Evolutionary conservation across 1,140 invertebrate genomes (phyloP).

Genomic region (Melipona quadrifasciata): DNA sequence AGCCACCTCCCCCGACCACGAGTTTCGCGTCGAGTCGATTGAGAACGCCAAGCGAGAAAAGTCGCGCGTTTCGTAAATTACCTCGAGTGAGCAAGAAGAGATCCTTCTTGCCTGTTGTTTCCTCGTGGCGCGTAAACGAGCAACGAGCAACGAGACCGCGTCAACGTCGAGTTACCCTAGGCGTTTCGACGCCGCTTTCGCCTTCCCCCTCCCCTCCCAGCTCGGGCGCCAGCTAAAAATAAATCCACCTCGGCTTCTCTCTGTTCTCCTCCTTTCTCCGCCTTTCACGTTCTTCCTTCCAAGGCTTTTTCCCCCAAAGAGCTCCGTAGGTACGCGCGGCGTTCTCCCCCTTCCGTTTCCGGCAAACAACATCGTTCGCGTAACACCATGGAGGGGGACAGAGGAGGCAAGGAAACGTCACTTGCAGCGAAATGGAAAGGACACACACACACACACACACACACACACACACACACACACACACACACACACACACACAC

Average conservation of each 20-base stretch:
- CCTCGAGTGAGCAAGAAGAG: not conserved
- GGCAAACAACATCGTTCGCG: not conserved
- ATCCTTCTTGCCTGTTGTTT: not conserved
- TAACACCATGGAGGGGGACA: not conserved
- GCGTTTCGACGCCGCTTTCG: not conserved
- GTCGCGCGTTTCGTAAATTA: not conserved
- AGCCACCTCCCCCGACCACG: not conserved
- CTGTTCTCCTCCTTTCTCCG: not conserved
- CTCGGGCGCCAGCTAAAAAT: constrained; percentile 36
- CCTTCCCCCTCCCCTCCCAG: not conserved
- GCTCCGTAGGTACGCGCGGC: not conserved
- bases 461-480: no score
- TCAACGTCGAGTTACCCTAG: constrained; percentile 15
- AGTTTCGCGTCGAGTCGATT: not conserved
- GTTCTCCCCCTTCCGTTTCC: constrained; percentile 13
- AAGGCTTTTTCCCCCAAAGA: not conserved
- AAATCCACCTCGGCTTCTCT: constrained; percentile 7
- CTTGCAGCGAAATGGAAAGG: not conserved
- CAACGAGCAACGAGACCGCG: not conserved
- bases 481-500: no score
- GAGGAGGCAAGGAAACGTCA: no score
- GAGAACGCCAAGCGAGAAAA: not conserved
- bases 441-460: no score
- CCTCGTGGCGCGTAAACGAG: constrained; percentile 11
- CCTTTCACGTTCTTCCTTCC: not conserved